Conservation (phyloP, 2,113 vertebrate species). For the Calidris pygmaea region DNA sequence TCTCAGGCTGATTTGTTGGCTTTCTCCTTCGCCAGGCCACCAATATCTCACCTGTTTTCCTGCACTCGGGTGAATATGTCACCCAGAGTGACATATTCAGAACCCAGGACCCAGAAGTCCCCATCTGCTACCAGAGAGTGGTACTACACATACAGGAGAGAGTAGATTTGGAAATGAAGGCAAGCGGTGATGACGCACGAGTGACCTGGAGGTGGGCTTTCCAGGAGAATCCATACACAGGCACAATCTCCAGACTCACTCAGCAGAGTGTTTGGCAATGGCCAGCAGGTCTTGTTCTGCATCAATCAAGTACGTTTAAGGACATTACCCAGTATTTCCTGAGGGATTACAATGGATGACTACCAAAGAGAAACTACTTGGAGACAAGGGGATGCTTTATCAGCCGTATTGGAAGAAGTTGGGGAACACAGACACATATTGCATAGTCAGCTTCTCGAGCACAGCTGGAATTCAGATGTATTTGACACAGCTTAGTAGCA, state of each 20-base stretch:
- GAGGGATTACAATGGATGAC: neutral
- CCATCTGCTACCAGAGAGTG: neutral
- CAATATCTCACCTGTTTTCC: neutral
- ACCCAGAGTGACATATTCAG: no score
- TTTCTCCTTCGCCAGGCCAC: neutral
- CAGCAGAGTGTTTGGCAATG: neutral
- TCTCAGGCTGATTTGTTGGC: neutral
- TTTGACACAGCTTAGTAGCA: conserved; percentile 9
- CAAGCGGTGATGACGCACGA: neutral
- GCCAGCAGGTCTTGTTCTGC: neutral
- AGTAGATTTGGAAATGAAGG: neutral
- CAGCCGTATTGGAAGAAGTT: neutral
- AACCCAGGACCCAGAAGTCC: neutral
- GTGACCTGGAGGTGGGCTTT: neutral
- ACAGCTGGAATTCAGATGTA: conserved; percentile 58
- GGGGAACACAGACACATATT: neutral
- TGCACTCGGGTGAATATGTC: neutral
- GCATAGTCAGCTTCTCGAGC: conserved; percentile 35
- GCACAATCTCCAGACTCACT: neutral
- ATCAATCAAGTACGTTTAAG: neutral
- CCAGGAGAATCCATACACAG: neutral
- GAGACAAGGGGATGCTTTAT: neutral
- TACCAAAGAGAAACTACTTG: neutral
- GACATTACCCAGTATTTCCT: neutral
- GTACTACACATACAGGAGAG: neutral